Evolutionary conservation across 2,888 invertebrate species (phyloP).

Genomic region (Morpho achilles): DNA sequence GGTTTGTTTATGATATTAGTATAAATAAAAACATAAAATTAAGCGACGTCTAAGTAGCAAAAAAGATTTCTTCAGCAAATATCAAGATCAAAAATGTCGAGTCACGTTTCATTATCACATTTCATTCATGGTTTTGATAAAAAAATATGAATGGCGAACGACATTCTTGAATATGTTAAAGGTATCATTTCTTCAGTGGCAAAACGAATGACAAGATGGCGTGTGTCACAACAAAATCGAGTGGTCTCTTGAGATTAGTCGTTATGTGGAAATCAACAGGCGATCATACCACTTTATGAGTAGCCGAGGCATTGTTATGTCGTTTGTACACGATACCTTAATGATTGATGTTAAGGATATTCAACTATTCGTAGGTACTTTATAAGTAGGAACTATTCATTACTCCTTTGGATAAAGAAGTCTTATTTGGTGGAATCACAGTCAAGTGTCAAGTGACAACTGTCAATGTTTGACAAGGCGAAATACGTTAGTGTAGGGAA

Average conservation of each 20-base stretch:
- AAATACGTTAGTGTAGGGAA: no score
- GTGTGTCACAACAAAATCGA: slow-evolving; percentile 77
- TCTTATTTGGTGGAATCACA: no score
- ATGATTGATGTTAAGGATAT: slow-evolving; percentile 2
- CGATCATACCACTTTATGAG: slow-evolving; percentile 29
- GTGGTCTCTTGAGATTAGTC: slow-evolving; percentile 65
- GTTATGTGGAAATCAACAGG: slow-evolving; percentile 46
- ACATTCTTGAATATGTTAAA: slow-evolving; percentile 36
- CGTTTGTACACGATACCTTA: slow-evolving; percentile 17
- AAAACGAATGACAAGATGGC: slow-evolving; percentile 49
- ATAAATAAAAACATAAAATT: no score
- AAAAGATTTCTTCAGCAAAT: not conserved
- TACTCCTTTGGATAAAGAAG: no score
- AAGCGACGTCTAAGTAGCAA: not conserved
- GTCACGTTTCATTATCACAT: slow-evolving; percentile 49
- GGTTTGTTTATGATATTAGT: no score
- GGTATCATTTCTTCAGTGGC: slow-evolving; percentile 46
- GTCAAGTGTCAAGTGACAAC: no score
- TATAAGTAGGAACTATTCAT: not conserved
- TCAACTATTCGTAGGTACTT: not conserved
- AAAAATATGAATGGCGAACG: slow-evolving; percentile 52
- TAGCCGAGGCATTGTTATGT: slow-evolving; percentile 18
- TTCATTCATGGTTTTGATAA: slow-evolving; percentile 46
- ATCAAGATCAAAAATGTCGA: slow-evolving; percentile 31
- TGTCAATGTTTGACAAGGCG: no score